These are phyloP conservation scores for Bucorvus abyssinicus DNA, from an alignment of 2,797 vertebrate species.

Conservation along the genomic window DNA sequence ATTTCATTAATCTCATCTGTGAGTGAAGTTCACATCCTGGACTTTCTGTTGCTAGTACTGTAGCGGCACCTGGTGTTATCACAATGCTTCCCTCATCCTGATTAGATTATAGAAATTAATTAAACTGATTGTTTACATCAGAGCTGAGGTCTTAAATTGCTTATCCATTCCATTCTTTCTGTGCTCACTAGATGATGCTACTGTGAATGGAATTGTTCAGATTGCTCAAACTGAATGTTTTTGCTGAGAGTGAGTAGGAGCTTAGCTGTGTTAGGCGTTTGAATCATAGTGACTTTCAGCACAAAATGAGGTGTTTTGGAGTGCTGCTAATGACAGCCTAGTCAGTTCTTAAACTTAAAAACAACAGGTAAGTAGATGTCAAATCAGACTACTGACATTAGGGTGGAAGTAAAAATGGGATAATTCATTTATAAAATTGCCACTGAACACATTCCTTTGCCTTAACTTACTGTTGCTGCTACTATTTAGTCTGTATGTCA, in stretches of 20 bases:
- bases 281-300: background rate
- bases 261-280: background rate
- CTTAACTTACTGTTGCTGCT: background rate
- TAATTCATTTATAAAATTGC: background rate
- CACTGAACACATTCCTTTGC: background rate
- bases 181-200: background rate
- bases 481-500: background rate
- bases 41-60: constrained; percentile 13
- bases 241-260: background rate
- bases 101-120: background rate
- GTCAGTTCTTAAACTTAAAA: background rate
- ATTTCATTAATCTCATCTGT: background rate
- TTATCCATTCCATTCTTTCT: constrained; percentile 25
- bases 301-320: background rate
- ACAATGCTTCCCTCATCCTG: background rate
- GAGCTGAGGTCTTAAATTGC: constrained; percentile 12
- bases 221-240: background rate
- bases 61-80: background rate
- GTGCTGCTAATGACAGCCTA: background rate
- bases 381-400: background rate
- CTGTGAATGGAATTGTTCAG: background rate
- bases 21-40: background rate
- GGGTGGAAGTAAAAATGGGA: background rate
- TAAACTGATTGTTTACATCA: background rate
- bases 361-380: background rate